These are phyloP conservation scores for Numida meleagris DNA, from an alignment of 2,113 vertebrate genomes.

Conservation along the genomic window DNA sequence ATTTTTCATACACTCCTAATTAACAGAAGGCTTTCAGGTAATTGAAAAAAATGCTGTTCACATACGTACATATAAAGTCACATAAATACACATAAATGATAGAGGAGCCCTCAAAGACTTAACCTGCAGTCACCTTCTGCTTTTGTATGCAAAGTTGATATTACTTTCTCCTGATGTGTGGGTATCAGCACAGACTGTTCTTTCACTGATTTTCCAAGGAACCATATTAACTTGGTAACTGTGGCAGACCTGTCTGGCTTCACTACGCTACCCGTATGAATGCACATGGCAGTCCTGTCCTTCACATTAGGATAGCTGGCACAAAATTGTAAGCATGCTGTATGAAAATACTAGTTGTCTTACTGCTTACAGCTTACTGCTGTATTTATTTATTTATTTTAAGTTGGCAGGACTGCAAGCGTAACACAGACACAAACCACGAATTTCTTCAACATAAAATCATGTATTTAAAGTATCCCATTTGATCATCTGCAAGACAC, in stretches of 20 bases:
- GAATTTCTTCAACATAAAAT: not conserved
- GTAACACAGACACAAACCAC: not conserved
- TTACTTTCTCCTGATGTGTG: not conserved
- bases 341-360: not conserved
- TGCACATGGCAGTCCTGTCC: accelerated
- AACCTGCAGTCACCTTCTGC: not conserved
- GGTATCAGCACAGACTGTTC: not conserved
- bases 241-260: not conserved
- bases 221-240: not conserved
- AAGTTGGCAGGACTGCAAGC: not conserved
- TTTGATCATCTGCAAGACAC: not conserved
- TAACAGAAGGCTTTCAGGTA: not conserved
- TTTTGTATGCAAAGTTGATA: not conserved
- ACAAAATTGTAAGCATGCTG: not conserved
- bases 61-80: not conserved
- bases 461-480: not conserved
- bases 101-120: not conserved
- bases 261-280: not conserved
- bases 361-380: no score
- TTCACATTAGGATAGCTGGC: not conserved
- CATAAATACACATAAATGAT: not conserved
- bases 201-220: not conserved
- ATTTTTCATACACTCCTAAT: not conserved
- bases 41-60: not conserved
- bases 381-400: no score